Percentiles rank a stretch among this genome's conserved stretches.
These are phyloP conservation scores for Drosophila helvetica DNA, from an alignment of 2,888 invertebrate species.

Conservation along the genomic window DNA sequence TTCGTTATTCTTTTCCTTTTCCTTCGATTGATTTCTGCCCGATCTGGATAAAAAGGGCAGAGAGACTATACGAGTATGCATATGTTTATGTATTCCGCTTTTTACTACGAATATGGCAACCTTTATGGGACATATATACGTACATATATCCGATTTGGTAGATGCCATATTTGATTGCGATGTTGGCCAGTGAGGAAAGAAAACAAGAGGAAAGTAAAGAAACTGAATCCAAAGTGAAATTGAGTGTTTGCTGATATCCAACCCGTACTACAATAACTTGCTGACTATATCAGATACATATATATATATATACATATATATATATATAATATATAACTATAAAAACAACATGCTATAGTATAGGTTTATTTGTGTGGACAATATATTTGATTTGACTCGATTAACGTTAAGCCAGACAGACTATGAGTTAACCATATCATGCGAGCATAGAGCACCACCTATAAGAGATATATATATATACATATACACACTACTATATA, in stretches of 20 bases:
- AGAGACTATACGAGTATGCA: not conserved
- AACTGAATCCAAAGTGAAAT: conserved; percentile 44
- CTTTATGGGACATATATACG: conserved; percentile 25
- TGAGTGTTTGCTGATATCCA: conserved; percentile 10
- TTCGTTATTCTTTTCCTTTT: not conserved
- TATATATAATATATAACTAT: conserved; percentile 4
- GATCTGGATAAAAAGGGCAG: not conserved
- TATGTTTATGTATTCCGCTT: not conserved
- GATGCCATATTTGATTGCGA: conserved; percentile 47
- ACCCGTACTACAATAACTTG: conserved; percentile 17
- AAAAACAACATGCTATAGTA: conserved; percentile 7
- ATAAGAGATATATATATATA: conserved; percentile 4
- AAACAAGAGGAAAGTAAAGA: not conserved
- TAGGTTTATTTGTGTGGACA: conserved; percentile 13
- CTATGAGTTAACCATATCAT: conserved; percentile 33
- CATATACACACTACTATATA: conserved; percentile 9
- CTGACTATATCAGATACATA: conserved; percentile 38
- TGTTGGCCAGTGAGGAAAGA: not conserved
- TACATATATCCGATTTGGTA: conserved; percentile 54
- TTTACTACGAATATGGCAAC: not conserved
- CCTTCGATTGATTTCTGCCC: not conserved
- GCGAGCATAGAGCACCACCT: conserved; percentile 34
- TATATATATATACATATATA: conserved; percentile 19
- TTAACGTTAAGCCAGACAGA: conserved; percentile 21
- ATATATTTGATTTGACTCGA: conserved; percentile 23